Base-by-base conservation (phyloP, 2,797 vertebrate genomes). In the Catamblyrhynchus diadema region DNA sequence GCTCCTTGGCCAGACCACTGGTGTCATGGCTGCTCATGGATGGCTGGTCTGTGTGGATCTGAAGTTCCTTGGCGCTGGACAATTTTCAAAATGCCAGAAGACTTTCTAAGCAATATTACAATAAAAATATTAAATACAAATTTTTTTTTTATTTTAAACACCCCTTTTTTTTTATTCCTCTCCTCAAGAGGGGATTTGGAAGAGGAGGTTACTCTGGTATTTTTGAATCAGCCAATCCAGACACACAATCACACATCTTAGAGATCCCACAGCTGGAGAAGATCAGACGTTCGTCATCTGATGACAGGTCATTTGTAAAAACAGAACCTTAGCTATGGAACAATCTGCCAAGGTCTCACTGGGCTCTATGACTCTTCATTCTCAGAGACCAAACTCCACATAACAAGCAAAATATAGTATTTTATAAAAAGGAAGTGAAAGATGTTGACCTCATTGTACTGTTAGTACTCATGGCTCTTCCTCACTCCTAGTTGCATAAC, bases 31-130 rank as follows among this genome's bases (percentile, higher is more conserved):
- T 72, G 8, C 14, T 75, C 61, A 56, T 41, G 0, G 35, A 37
- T 0, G 0, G 35, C 37, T 51, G 5, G 1, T 71, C 39, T 19
- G 6, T 1, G 3, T 13, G 16, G 33, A 25, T 66, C 37, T 39
- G 9, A 75, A 85, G 23, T 9, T 85, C 20, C 20, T 65, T n/a
- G 15, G 21, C 19, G 28, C 4, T 22, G 13, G 5, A 5, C 24
- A 27, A 37, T 72, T 79, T 47, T 50, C 22, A 65, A 57, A 60
- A 45, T 35, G 5, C 7, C n/a, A 56, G 32, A 60, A 64, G 32
- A 60, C 33, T 56, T 91, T 67, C 25, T 48, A 50, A 82, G 13
- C 24, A 72, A 4, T n/a, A 48, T 20, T 81, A 50, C 18, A 75
- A 57, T 14, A 60, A 35, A 53, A 24, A 2, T 18, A 8, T 25